Evolutionary conservation across 37 sponge, comb jelly and placozoan genomes (phyloP).

Genomic region (Ianthella basta): DNA sequence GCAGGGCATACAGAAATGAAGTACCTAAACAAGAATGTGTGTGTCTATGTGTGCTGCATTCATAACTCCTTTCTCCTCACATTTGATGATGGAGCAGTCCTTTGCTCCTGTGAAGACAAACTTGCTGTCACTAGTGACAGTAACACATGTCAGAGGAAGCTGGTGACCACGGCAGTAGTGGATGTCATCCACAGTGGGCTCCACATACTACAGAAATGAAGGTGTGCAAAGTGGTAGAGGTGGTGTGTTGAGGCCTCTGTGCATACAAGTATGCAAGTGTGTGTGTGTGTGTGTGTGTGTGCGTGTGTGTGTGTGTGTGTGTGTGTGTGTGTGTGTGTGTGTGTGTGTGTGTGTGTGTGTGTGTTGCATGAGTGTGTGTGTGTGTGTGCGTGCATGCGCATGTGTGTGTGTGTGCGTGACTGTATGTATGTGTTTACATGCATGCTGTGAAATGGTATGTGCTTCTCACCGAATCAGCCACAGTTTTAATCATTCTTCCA

Average conservation of each 20-base stretch:
- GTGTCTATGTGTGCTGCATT: not conserved
- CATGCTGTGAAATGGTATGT: no score
- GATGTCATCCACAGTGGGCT: conserved; percentile 52
- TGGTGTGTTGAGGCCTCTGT: not conserved
- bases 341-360: no score
- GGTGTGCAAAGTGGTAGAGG: not conserved
- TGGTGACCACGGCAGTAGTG: conserved; percentile 67
- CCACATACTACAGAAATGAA: conserved; percentile 50
- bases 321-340: not conserved
- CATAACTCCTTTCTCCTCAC: conserved; percentile 44
- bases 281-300: no score
- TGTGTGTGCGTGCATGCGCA: no score
- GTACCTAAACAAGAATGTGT: not conserved
- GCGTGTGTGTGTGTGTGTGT: not conserved
- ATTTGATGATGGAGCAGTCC: conserved; percentile 91
- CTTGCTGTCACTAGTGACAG: conserved; percentile 68
- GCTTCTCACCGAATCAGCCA: conserved; percentile 65
- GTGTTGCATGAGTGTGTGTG: not conserved
- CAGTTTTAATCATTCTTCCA: conserved; percentile 73
- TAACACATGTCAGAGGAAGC: conserved; percentile 85
- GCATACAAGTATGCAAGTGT: no score
- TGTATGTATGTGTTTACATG: not conserved
- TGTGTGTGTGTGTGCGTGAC: not conserved
- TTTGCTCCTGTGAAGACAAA: conserved; percentile 82
- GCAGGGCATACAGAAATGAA: no score